Base-by-base conservation (phyloP, 2,888 invertebrate genomes). In the Actias luna region DNA sequence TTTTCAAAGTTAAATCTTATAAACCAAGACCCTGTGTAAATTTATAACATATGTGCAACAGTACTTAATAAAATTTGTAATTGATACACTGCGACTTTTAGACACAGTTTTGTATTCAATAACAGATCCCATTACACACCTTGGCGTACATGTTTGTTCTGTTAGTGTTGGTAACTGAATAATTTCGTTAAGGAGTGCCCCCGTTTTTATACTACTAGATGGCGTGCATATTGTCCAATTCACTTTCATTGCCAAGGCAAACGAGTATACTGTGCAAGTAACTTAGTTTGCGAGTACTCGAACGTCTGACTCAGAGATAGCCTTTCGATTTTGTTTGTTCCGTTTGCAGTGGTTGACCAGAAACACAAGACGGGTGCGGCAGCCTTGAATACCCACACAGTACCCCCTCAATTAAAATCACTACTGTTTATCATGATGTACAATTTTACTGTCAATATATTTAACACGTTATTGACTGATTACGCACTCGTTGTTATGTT, bases 171-270 rank as follows among this genome's bases (percentile, higher is more conserved):
- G 91, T 73, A 91, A 92, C 92, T 92, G 92, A 92, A 91, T 92
- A 92, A 86, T 90, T 84, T 88, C 75, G 75, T 74, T 72, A 79
- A 76, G 80, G 75, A 80, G 80, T 87, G 88, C 88, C 84, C 85
- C 75, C 82, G 88, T 92, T 91, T 92, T 89, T 92, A 92, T 92
- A 92, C 81, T 72, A 76, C 78, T 79, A 81, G 77, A 78, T 77
- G 76, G 77, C 72, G 76, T 77, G 74, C 76, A 78, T 77, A 82
- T 74, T 83, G 83, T 82, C 81, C 86, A 83, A 79, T 83, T 86
- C 80, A 87, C 92, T 92, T 91, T 92, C 92, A 92, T 92, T 92
- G 92, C 75, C 92, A 92, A 91, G 92, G 92, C 83, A 74, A 88
- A 72, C 88, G 46, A 74, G 82, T 78, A 77, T 74, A 75, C 70